A percentile compares a stretch with the other conserved stretches of the same genome.
Evolutionary conservation across 2,113 vertebrate species (phyloP).

Genomic region (Callionymus lyra): DNA sequence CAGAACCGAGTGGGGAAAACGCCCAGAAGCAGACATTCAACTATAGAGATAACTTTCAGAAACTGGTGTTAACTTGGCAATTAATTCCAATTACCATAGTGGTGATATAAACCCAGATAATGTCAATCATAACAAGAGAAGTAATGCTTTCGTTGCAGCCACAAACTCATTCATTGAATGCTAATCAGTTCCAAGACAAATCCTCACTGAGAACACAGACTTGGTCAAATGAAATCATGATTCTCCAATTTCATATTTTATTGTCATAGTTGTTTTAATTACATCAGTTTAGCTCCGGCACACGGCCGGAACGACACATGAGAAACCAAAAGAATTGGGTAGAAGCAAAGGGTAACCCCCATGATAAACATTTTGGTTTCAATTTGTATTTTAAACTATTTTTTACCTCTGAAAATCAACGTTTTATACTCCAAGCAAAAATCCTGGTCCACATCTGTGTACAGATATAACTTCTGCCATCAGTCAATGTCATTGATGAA

Average conservation of each 20-base stretch:
- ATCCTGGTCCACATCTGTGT: slow-evolving; percentile 82
- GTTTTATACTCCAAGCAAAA: slow-evolving; percentile 78
- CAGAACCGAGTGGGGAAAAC: too few relatives aligned
- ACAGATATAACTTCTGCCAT: slow-evolving; percentile 74
- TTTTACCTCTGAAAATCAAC: slow-evolving; percentile 58
- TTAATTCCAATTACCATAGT: too few relatives aligned
- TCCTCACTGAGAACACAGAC: too few relatives aligned
- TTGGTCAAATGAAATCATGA: slow-evolving; percentile 11
- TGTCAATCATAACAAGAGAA: too few relatives aligned
- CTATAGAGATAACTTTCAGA: too few relatives aligned
- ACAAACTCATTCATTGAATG: too few relatives aligned
- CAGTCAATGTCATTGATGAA: slow-evolving; percentile 51
- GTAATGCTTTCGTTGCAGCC: too few relatives aligned
- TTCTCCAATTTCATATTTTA: slow-evolving; percentile 88
- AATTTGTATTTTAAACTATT: slow-evolving; percentile 46
- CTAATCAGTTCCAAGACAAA: too few relatives aligned
- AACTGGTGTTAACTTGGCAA: too few relatives aligned
- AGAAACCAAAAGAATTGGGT: slow-evolving; percentile 66
- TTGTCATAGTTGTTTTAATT: slow-evolving; percentile 91
- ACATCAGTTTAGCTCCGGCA: slow-evolving; percentile 82
- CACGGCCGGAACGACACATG: slow-evolving; percentile 67
- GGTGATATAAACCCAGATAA: too few relatives aligned
- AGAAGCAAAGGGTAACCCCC: slow-evolving; percentile 64
- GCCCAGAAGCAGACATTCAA: too few relatives aligned
- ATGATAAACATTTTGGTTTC: slow-evolving; percentile 65